Percentiles rank a stretch among this genome's conserved stretches.
Conservation (phyloP, 2,113 vertebrate species). For the Myiagra hebetior region DNA sequence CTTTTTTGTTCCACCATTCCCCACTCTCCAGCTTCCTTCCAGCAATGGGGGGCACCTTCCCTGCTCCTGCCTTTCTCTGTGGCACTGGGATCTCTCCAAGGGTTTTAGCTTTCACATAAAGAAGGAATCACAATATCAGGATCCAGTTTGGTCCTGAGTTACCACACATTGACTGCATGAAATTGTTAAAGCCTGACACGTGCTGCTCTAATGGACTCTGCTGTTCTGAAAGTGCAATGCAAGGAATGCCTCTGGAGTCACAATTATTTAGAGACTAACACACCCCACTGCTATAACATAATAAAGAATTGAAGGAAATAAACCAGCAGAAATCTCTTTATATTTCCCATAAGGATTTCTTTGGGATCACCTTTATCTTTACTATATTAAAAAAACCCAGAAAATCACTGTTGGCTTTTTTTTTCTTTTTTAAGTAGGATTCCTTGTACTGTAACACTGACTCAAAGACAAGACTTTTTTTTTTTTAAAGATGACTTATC, state of each 20-base stretch:
- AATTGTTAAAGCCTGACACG: not conserved
- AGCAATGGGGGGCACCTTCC: not conserved
- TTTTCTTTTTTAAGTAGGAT: not conserved
- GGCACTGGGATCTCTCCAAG: rapidly evolving
- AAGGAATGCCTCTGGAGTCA: not conserved
- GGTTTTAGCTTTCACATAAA: not conserved
- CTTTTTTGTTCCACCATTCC: not conserved
- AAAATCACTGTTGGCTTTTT: not conserved
- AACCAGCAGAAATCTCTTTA: not conserved
- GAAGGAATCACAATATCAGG: not conserved
- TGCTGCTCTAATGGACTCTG: not conserved
- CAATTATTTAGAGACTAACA: not conserved
- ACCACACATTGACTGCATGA: rapidly evolving
- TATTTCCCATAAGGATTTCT: not conserved
- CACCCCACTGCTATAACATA: rapidly evolving
- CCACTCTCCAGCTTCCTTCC: not conserved
- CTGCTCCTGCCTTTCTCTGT: not conserved
- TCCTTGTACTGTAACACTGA: not conserved
- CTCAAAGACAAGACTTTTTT: not conserved
- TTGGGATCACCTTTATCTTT: not conserved
- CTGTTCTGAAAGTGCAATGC: not conserved
- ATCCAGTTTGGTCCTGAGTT: not conserved
- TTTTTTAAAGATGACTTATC: not conserved
- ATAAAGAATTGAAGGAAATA: not conserved
- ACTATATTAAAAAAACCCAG: not conserved